These are phyloP conservation scores for Hermatobates lingyangjiaoensis DNA, from an alignment of 1,140 invertebrate genomes.

Conservation along the genomic window DNA sequence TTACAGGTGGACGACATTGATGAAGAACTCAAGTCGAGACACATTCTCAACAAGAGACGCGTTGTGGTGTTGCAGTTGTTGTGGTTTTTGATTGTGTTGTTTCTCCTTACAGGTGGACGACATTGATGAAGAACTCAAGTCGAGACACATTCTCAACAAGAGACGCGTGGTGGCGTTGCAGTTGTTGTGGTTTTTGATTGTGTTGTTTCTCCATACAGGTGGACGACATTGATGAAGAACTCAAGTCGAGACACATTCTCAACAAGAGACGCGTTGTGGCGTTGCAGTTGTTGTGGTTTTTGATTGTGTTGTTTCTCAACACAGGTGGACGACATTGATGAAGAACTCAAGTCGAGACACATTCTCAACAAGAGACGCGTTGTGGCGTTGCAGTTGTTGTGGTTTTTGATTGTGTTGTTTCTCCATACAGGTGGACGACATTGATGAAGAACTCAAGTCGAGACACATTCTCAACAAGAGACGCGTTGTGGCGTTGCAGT, in stretches of 20 bases:
- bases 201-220: too few relatives aligned
- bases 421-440: slow-evolving; percentile 55
- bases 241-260: too few relatives aligned
- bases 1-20: slow-evolving; percentile 70
- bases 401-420: too few relatives aligned
- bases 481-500: slow-evolving; percentile 75
- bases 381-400: too few relatives aligned
- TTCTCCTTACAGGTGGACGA: slow-evolving; percentile 50
- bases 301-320: too few relatives aligned
- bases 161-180: slow-evolving; percentile 79
- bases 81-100: too few relatives aligned
- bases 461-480: slow-evolving; percentile 61
- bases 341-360: too few relatives aligned
- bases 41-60: slow-evolving; percentile 57
- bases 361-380: too few relatives aligned
- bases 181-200: slow-evolving; percentile 75
- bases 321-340: too few relatives aligned
- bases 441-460: slow-evolving; percentile 89
- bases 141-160: slow-evolving; percentile 61
- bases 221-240: too few relatives aligned
- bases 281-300: too few relatives aligned
- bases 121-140: slow-evolving; percentile 90
- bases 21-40: slow-evolving; percentile 80
- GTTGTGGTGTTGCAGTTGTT: slow-evolving; percentile 86
- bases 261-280: too few relatives aligned